A percentile compares a stretch with the other conserved stretches of the same genome.
These are phyloP conservation scores for Hymenopus coronatus DNA, from an alignment of 2,888 invertebrate genomes.

Conservation along the genomic window DNA sequence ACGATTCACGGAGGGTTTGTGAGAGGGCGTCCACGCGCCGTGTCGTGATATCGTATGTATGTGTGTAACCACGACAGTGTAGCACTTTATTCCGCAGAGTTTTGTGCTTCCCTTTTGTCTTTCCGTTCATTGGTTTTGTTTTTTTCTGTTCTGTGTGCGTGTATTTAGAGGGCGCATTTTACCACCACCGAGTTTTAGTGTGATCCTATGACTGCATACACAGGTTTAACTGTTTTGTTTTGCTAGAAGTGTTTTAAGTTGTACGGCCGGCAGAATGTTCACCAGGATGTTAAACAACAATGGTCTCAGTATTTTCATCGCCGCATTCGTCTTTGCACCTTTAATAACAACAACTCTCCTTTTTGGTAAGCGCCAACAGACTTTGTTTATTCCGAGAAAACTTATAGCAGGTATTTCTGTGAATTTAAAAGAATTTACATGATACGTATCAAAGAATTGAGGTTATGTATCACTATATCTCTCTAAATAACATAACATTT, in stretches of 20 bases:
- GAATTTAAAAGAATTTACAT: background rate
- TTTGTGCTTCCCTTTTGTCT: background rate
- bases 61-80: background rate
- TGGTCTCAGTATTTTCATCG: background rate
- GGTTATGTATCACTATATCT: background rate
- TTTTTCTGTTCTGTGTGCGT: background rate
- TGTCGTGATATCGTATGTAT: background rate
- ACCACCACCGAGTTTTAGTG: background rate
- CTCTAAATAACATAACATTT: too few species aligned
- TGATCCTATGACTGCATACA: background rate
- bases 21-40: background rate
- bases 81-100: background rate
- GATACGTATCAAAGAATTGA: background rate
- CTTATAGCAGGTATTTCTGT: background rate
- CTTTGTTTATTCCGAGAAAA: background rate
- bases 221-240: background rate
- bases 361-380: background rate
- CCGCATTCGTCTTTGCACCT: background rate
- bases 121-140: background rate
- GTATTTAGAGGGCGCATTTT: background rate
- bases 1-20: background rate
- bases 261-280: background rate
- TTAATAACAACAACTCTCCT: background rate
- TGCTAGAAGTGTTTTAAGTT: background rate
- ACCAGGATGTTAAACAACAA: background rate